Evolutionary conservation across 2,888 invertebrate species (phyloP).

Genomic region (Drosophila leonis): DNA sequence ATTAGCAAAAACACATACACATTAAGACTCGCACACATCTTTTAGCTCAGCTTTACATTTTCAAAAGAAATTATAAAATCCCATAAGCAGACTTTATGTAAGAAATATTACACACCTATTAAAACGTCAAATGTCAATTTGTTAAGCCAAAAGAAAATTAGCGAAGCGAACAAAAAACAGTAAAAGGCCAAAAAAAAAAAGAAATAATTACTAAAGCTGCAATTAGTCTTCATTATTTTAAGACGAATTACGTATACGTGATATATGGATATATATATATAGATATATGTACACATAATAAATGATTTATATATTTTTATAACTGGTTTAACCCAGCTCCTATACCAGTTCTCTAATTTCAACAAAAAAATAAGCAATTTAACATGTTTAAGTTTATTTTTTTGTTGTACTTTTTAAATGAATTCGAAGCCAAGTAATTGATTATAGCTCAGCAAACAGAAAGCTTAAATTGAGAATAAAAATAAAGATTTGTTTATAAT

Average conservation of each 20-base stretch:
- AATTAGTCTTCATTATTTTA: neutral
- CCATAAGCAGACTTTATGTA: neutral
- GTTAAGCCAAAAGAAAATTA: neutral
- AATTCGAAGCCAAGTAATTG: neutral
- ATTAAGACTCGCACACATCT: neutral
- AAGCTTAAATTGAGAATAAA: neutral
- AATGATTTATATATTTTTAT: neutral
- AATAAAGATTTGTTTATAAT: neutral
- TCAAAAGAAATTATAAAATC: neutral
- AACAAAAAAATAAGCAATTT: neutral
- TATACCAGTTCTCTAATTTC: neutral
- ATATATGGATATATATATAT: neutral
- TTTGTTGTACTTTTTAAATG: neutral
- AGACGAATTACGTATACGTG: neutral
- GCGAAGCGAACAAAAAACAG: neutral
- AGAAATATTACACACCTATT: neutral
- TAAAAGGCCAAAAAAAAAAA: too few species aligned
- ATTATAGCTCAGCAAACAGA: neutral
- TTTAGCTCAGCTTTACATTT: neutral
- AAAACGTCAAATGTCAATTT: conserved; percentile 1
- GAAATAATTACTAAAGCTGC: neutral
- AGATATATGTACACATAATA: neutral
- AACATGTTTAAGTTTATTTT: neutral
- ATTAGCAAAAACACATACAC: neutral
- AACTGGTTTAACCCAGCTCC: neutral